Percentiles rank a stretch among this genome's conserved stretches.
Conservation (phyloP, 2,113 vertebrate species). For the Crotalus horridus region DNA sequence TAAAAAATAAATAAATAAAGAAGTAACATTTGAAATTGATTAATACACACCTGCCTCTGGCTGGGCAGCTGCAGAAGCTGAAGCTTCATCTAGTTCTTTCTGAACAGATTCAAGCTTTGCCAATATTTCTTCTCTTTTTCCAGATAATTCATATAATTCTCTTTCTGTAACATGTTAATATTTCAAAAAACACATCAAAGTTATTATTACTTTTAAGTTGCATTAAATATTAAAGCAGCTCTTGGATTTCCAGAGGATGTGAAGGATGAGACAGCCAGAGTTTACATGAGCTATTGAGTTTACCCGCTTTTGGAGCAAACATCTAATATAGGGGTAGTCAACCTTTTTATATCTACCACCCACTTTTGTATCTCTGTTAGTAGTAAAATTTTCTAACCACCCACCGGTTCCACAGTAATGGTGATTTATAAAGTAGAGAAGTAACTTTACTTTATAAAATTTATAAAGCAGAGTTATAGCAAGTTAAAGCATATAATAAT, state of each 20-base stretch:
- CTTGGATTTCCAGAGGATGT: neutral
- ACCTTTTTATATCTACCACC: too few species aligned
- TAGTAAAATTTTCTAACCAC: too few species aligned
- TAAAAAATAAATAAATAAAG: neutral
- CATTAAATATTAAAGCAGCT: neutral
- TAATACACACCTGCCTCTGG: neutral
- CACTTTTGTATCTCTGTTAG: too few species aligned
- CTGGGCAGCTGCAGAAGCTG: neutral
- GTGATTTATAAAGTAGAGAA: too few species aligned
- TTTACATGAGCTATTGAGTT: neutral
- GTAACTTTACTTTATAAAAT: too few species aligned
- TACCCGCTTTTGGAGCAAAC: neutral
- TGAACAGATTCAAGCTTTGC: neutral
- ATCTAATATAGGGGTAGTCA: too few species aligned
- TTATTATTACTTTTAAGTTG: neutral
- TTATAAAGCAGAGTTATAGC: too few species aligned
- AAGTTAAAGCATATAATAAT: too few species aligned
- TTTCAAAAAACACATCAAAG: neutral
- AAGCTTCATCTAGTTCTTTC: neutral
- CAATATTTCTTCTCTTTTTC: neutral
- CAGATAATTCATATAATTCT: neutral
- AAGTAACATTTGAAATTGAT: neutral
- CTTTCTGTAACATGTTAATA: neutral
- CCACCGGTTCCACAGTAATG: too few species aligned
- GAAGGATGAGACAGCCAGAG: neutral